Percentiles rank a stretch among this genome's conserved stretches.
These are phyloP conservation scores for Eulithis prunata DNA, from an alignment of 2,888 invertebrate genomes.

Conservation along the genomic window DNA sequence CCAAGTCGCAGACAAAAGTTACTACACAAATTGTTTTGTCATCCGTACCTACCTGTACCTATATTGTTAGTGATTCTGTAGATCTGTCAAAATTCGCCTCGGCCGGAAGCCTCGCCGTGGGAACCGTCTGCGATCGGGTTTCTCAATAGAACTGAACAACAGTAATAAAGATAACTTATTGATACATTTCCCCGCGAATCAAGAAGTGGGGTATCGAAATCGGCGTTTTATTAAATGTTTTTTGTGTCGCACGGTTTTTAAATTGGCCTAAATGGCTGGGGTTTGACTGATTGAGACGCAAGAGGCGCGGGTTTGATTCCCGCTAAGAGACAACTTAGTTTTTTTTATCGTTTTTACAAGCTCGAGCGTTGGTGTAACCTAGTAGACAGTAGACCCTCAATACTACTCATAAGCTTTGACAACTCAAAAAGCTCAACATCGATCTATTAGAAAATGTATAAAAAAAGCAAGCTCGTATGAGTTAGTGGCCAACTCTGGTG, in stretches of 20 bases:
- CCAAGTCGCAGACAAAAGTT: too few species aligned
- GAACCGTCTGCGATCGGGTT: conserved; percentile 72
- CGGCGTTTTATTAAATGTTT: conserved; percentile 41
- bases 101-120: conserved; percentile 80
- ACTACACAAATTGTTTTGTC: conserved; percentile 48
- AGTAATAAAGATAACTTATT: conserved; percentile 62
- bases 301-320: too few species aligned
- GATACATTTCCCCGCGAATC: conserved; percentile 54
- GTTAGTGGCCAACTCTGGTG: too few species aligned
- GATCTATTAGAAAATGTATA: too few species aligned
- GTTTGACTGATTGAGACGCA: too few species aligned
- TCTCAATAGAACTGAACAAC: conserved; percentile 79
- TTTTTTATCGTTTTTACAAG: too few species aligned
- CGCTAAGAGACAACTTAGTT: too few species aligned
- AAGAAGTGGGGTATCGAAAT: conserved; percentile 48
- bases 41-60: conserved; percentile 59
- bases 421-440: too few species aligned
- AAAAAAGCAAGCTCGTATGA: too few species aligned
- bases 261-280: not conserved
- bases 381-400: too few species aligned
- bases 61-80: conserved; percentile 70
- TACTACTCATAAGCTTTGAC: too few species aligned
- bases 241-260: conserved; percentile 5
- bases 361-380: too few species aligned
- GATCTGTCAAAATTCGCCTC: conserved; percentile 83